Conservation (phyloP, 2,113 vertebrate species). For the Alouatta palliata region DNA sequence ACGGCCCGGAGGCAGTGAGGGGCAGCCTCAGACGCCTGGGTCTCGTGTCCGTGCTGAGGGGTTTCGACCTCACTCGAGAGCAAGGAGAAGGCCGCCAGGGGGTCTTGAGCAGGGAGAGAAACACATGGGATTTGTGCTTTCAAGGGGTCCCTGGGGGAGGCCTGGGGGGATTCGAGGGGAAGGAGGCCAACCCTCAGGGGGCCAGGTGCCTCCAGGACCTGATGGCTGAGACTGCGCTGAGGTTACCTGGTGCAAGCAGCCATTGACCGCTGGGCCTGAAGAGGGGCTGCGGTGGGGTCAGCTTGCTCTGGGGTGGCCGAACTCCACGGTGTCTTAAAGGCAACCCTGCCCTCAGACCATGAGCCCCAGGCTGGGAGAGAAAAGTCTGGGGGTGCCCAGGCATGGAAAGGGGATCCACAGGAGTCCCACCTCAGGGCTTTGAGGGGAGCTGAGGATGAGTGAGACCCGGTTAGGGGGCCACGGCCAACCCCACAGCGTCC, state of each 20-base stretch:
- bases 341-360: neutral
- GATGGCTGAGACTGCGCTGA: neutral
- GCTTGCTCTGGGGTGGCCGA: neutral
- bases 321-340: neutral
- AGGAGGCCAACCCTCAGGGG: neutral
- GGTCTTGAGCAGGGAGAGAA: neutral
- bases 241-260: too few relatives aligned
- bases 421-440: too few relatives aligned
- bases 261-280: neutral
- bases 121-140: neutral
- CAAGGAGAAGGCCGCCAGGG: neutral
- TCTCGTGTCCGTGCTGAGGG: neutral
- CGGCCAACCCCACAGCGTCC: too few relatives aligned
- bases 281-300: neutral
- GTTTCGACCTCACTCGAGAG: too few relatives aligned
- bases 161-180: too few relatives aligned
- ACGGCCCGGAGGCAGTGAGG: fast-evolving
- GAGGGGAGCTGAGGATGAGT: neutral
- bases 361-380: neutral
- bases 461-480: fast-evolving
- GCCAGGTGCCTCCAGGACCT: neutral
- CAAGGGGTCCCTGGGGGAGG: too few relatives aligned
- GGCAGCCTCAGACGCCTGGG: neutral
- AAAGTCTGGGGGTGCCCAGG: neutral
- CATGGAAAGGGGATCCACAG: too few relatives aligned